A percentile compares a stretch with the other conserved stretches of the same genome.
Conservation (phyloP, 2,888 invertebrate genomes). For the Chymomyza caudatula region DNA sequence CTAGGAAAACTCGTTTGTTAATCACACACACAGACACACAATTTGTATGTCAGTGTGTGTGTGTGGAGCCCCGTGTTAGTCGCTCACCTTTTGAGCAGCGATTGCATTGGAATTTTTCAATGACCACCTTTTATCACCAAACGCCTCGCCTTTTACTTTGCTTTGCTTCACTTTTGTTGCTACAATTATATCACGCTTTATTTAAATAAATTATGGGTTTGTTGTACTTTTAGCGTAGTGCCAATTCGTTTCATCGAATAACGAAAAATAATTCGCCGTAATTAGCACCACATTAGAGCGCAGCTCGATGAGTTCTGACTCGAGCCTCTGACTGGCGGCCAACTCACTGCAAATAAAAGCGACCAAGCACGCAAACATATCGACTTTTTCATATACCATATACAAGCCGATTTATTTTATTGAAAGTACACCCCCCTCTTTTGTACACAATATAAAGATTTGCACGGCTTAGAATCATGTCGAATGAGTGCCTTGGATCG, state of each 20-base stretch:
- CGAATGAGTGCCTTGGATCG: no score
- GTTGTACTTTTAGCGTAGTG: slow-evolving; percentile 27
- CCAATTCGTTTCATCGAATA: slow-evolving; percentile 47
- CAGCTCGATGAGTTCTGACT: no score
- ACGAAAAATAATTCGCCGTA: background rate
- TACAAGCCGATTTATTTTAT: no score
- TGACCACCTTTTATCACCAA: background rate
- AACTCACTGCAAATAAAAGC: no score
- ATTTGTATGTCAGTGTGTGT: background rate
- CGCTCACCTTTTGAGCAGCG: background rate
- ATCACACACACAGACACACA: background rate
- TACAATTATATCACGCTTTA: slow-evolving; percentile 32
- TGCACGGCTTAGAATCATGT: no score
- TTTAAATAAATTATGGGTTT: slow-evolving; percentile 37
- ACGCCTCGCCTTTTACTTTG: background rate
- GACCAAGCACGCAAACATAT: no score
- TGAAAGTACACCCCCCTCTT: no score
- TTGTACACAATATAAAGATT: no score
- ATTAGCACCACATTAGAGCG: background rate
- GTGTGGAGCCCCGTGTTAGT: background rate
- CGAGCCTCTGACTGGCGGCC: no score
- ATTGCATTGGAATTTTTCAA: background rate
- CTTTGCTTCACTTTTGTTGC: slow-evolving; percentile 9
- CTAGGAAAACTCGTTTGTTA: slow-evolving; percentile 46
- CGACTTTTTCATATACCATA: no score